These are phyloP conservation scores for Plotosus lineatus DNA, from an alignment of 2,113 vertebrate species.

Conservation along the genomic window DNA sequence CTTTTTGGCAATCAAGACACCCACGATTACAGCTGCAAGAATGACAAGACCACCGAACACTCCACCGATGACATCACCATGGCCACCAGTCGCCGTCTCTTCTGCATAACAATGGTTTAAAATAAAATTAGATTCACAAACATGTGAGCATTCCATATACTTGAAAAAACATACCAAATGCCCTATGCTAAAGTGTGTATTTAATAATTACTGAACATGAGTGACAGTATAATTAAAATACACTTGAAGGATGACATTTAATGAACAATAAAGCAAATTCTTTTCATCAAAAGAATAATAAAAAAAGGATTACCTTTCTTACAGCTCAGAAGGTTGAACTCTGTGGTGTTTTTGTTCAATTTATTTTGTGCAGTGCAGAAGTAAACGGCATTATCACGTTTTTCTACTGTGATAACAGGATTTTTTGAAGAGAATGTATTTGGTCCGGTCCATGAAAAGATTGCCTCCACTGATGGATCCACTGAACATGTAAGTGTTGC, in stretches of 20 bases:
- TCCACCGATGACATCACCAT: neutral
- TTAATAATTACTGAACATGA: neutral
- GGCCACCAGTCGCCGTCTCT: too few species aligned
- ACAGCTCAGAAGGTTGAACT: fast-evolving
- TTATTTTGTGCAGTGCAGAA: slow-evolving; percentile 21
- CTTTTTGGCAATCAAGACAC: fast-evolving
- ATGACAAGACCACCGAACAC: neutral
- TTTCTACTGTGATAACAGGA: neutral
- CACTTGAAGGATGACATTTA: neutral
- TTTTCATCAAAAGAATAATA: neutral
- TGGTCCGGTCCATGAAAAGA: neutral
- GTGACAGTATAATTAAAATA: neutral
- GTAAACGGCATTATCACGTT: neutral
- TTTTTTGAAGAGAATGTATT: neutral
- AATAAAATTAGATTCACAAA: neutral
- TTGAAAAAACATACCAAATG: neutral
- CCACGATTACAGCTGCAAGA: fast-evolving
- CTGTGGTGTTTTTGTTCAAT: neutral
- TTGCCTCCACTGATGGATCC: neutral
- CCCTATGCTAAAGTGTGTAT: neutral
- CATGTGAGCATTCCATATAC: neutral
- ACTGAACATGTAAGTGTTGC: neutral
- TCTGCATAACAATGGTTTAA: neutral
- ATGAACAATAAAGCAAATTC: neutral
- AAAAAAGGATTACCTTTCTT: neutral